Evolutionary conservation across 1,140 invertebrate genomes (phyloP).

Genomic region (Asbolus verrucosus): DNA sequence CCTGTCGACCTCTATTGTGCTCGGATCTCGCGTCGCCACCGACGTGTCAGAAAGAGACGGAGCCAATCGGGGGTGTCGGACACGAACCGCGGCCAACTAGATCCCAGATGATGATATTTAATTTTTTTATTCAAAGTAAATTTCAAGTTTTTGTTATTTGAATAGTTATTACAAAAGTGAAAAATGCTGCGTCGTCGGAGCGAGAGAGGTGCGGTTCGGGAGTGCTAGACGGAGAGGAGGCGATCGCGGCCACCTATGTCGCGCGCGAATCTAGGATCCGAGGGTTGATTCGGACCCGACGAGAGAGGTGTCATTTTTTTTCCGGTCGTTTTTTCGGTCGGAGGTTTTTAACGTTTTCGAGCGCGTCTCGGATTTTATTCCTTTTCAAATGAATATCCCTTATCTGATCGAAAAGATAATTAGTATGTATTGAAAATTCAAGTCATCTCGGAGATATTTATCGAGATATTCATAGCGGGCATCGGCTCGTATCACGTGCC

Average conservation of each 20-base stretch:
- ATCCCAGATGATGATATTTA: constrained; percentile 37
- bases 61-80: background rate
- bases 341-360: constrained; percentile 53
- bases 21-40: background rate
- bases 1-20: background rate
- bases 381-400: constrained; percentile 59
- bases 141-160: constrained; percentile 39
- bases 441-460: constrained; percentile 60
- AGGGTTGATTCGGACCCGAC: no score
- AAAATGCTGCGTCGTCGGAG: constrained; percentile 25
- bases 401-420: constrained; percentile 61
- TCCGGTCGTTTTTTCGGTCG: constrained; percentile 53
- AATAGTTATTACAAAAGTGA: constrained; percentile 38
- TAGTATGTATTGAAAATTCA: constrained; percentile 62
- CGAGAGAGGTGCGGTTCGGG: constrained; percentile 10
- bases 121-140: constrained; percentile 39
- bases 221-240: background rate
- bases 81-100: background rate
- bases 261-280: background rate
- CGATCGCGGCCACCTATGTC: constrained; percentile 12
- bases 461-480: constrained; percentile 54
- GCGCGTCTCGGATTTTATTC: constrained; percentile 55
- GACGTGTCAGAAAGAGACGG: background rate
- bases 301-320: constrained; percentile 49
- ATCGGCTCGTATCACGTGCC: constrained; percentile 47